A percentile compares a stretch with the other conserved stretches of the same genome.
Evolutionary conservation across 2,888 invertebrate species (phyloP).

Genomic region (Ophonus ardosiacus): DNA sequence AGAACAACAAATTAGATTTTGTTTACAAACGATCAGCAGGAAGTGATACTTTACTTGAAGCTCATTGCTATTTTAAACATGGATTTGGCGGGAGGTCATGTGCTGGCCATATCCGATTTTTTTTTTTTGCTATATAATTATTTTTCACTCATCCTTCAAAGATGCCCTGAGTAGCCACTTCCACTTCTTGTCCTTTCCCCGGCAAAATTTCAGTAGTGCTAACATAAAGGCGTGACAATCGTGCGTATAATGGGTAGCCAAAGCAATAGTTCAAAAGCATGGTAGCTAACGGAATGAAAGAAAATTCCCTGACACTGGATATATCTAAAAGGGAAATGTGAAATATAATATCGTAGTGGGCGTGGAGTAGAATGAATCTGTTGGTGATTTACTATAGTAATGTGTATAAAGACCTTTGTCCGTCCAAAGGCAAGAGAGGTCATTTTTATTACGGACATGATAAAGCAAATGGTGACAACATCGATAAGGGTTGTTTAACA

Average conservation of each 20-base stretch:
- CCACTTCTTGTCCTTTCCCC: neutral
- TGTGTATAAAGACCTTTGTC: constrained; percentile 53
- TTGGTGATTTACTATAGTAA: constrained; percentile 57
- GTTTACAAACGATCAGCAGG: too few species aligned
- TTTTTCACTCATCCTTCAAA: neutral
- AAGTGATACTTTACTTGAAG: too few species aligned
- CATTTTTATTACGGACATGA: neutral
- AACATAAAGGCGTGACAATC: constrained; percentile 40
- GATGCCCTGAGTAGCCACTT: neutral
- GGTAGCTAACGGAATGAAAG: constrained; percentile 1
- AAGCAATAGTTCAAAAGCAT: constrained; percentile 23
- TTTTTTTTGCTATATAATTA: neutral
- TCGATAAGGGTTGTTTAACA: neutral
- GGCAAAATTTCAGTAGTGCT: constrained; percentile 3
- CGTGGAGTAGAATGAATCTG: constrained; percentile 41
- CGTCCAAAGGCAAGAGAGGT: neutral
- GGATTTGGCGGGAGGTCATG: too few species aligned
- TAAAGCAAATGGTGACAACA: constrained; percentile 6
- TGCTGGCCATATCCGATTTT: too few species aligned
- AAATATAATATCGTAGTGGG: constrained; percentile 54
- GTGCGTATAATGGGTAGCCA: constrained; percentile 13
- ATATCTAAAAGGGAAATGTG: constrained; percentile 43
- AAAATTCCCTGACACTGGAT: constrained; percentile 49
- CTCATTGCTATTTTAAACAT: too few species aligned
- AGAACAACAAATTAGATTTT: too few species aligned